phyloP scores from a whole-genome alignment of 2,797 vertebrate genomes.

The Malurus splendens region DNA sequence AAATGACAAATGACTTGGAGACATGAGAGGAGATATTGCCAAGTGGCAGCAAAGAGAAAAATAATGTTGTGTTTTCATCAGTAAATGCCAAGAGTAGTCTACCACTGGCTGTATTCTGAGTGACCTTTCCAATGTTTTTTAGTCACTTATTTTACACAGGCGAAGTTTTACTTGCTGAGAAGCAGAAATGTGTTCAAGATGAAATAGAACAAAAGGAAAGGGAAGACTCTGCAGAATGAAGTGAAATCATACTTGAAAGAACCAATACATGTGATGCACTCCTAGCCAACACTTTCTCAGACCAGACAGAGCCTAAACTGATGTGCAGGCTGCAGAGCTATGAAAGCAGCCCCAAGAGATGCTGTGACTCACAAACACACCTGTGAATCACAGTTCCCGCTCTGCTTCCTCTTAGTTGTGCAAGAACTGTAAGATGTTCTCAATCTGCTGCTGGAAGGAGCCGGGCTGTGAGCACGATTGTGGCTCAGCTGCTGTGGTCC shows the following conservation, averaged over 20 bases:
- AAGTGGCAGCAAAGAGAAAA: constrained; percentile 31
- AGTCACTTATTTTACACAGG: neutral
- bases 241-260: neutral
- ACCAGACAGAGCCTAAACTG: neutral
- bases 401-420: neutral
- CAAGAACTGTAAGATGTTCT: neutral
- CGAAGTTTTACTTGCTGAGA: neutral
- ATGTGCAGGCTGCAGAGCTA: neutral
- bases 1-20: neutral
- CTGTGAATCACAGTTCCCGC: neutral
- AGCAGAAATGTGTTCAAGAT: neutral
- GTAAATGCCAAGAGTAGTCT: neutral
- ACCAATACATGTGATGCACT: neutral
- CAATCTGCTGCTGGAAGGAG: neutral
- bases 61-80: neutral
- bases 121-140: neutral
- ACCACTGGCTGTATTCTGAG: neutral
- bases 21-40: neutral
- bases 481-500: neutral
- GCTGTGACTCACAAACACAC: neutral
- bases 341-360: neutral
- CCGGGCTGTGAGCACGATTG: accelerated
- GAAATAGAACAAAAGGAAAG: neutral
- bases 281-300: neutral
- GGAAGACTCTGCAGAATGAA: neutral